phyloP scores from a whole-genome alignment of 2,888 invertebrate species.

The Ceraclea dissimilis region DNA sequence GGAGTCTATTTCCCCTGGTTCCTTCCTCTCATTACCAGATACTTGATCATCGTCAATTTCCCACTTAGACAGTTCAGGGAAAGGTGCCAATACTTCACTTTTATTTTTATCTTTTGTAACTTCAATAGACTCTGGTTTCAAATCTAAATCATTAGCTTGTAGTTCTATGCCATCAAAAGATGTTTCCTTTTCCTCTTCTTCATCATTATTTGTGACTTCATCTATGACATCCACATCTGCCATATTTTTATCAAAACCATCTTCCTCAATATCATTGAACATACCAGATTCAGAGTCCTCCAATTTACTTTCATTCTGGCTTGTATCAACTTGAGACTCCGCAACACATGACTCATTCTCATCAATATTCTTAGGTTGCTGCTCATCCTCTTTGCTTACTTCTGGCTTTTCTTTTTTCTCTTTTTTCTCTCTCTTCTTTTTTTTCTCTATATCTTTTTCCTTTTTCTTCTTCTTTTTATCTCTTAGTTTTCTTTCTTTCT shows the following conservation, averaged over 20 bases:
- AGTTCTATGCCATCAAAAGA: conserved; percentile 52
- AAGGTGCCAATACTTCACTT: conserved; percentile 59
- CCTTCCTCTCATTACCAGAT: conserved; percentile 37
- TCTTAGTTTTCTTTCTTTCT: conserved; percentile 39
- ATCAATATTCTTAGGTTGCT: conserved; percentile 26
- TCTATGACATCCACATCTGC: conserved; percentile 46
- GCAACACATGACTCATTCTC: conserved; percentile 30
- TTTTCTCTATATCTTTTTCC: conserved; percentile 41
- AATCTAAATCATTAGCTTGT: conserved; percentile 49
- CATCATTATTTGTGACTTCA: conserved; percentile 45
- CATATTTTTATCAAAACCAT: conserved; percentile 47
- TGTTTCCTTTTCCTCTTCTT: conserved; percentile 43
- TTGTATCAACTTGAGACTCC: conserved; percentile 25
- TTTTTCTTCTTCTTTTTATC: conserved; percentile 42
- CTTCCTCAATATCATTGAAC: conserved; percentile 20
- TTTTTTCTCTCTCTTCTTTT: conserved; percentile 47
- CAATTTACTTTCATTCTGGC: conserved; percentile 21
- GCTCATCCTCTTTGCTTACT: conserved; percentile 29
- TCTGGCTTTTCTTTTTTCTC: conserved; percentile 50
- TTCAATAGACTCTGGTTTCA: conserved; percentile 45
- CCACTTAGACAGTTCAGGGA: conserved; percentile 84
- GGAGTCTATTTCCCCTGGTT: conserved; percentile 43
- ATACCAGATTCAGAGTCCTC: conserved; percentile 15
- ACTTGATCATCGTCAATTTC: conserved; percentile 65
- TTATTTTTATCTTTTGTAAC: conserved; percentile 34